These are phyloP conservation scores for Crotalus viridis DNA, from an alignment of 2,113 vertebrate species.

Conservation along the genomic window DNA sequence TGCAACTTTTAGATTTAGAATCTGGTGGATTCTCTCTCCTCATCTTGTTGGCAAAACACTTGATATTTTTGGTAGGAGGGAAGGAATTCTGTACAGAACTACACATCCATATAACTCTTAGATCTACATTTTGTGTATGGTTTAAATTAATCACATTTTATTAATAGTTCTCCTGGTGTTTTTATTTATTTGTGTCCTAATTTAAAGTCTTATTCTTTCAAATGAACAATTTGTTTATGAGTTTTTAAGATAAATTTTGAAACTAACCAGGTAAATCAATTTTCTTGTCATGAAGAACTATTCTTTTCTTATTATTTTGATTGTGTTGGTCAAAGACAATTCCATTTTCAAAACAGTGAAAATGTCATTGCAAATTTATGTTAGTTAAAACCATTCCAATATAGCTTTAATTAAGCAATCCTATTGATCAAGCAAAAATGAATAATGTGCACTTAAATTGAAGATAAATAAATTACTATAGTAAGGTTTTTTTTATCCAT, in stretches of 20 bases:
- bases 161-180: constrained; percentile 38
- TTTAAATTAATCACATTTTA: constrained; percentile 47
- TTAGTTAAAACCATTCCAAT: constrained; percentile 13
- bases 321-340: neutral
- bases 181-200: constrained; percentile 21
- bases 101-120: constrained; percentile 42
- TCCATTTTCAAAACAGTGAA: constrained; percentile 1
- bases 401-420: constrained; percentile 2
- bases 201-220: constrained; percentile 46
- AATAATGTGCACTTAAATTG: neutral
- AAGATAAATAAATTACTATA: neutral
- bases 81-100: neutral
- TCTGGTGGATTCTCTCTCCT: neutral
- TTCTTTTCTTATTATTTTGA: neutral
- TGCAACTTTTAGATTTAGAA: constrained; percentile 32
- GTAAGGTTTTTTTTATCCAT: neutral
- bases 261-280: constrained; percentile 28
- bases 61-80: constrained; percentile 1
- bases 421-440: constrained; percentile 6
- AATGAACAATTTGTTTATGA: constrained; percentile 37
- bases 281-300: constrained; percentile 24
- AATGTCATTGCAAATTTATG: constrained; percentile 1
- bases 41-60: constrained; percentile 9
- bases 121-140: constrained; percentile 19
- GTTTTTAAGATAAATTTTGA: constrained; percentile 39